Evolutionary conservation across 1,140 invertebrate species (phyloP), one percentile per base, ranked within the genome.

Genomic region (Potamilus streckersoni): DNA sequence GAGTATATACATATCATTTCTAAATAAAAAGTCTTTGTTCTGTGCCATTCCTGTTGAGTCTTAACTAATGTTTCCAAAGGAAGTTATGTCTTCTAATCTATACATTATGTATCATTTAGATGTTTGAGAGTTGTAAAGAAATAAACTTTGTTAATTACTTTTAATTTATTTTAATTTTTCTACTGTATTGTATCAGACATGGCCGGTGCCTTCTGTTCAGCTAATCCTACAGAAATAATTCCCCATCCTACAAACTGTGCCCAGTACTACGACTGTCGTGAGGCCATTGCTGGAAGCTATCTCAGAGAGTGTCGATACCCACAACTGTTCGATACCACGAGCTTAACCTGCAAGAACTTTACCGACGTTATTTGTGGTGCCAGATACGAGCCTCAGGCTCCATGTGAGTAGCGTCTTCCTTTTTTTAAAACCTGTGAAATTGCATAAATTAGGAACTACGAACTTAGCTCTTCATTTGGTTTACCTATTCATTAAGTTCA

Each of bases 381-480:
- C n/a, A 71, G 81, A 56, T 82, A 83, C 49, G 82, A 85, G 77
- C 82, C 86, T 2, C 82, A 85, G 38, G 84, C 85, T 19, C 85
- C 84, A 56, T 87, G 86, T 87, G 78, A 83, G 85, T 85, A 58
- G 17, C 31, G 23, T 31, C 20, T 20, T 11, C 31, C 38, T 49
- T 49, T 6, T 49, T 49, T 49, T 49, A 8, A 49, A 6, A 49
- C 6, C 38, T 8, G 6, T 49, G 38, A 49, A 49, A 49, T 49
- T 49, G 38, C 38, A 49, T 49, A 6, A 49, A 49, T 49, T 49
- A 49, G 6, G 38, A 49, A 49, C 38, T 49, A 49, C 38, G 38
- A 49, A 49, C 6, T 11, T 49, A 49, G 5, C 38, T 49, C 38
- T 49, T 49, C 38, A 49, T 6, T 49, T 6, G 38, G 38, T 31